These are phyloP conservation scores for Lasioglossum albipes DNA, from an alignment of 1,140 invertebrate species.

Conservation along the genomic window DNA sequence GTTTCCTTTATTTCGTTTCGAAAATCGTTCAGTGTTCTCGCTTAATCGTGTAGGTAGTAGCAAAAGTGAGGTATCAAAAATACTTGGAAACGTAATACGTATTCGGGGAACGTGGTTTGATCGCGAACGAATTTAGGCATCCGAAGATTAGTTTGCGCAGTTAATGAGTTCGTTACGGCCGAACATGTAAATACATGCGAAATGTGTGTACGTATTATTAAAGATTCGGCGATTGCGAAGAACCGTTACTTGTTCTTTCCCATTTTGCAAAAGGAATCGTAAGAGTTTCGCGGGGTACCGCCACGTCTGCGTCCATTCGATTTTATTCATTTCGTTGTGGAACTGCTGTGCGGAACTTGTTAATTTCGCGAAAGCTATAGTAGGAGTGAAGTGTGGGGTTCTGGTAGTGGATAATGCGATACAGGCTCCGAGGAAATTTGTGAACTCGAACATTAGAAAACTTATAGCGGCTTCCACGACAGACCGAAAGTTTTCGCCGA, in stretches of 20 bases:
- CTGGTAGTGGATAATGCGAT: conserved; percentile 35
- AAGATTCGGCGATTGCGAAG: conserved; percentile 29
- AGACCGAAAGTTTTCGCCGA: conserved; percentile 34
- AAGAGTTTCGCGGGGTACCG: conserved; percentile 35
- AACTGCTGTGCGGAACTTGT: conserved; percentile 54
- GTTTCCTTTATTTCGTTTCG: too few relatives aligned
- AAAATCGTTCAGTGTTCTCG: too few relatives aligned
- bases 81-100: too few relatives aligned
- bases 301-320: not conserved
- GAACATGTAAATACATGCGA: conserved; percentile 2
- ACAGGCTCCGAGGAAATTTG: conserved; percentile 60
- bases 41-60: too few relatives aligned
- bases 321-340: conserved; percentile 49
- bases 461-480: conserved; percentile 1
- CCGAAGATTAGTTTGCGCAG: too few relatives aligned
- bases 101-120: too few relatives aligned
- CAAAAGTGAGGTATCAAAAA: too few relatives aligned
- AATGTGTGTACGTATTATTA: conserved; percentile 13
- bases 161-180: not conserved
- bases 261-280: conserved; percentile 33
- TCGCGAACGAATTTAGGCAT: too few relatives aligned
- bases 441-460: conserved; percentile 62
- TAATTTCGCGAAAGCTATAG: conserved; percentile 57
- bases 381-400: too few relatives aligned
- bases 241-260: conserved; percentile 43